Percentiles rank a stretch among this genome's conserved stretches.
Evolutionary conservation across 2,888 invertebrate species (phyloP).

Genomic region (Diplolepis rosae): DNA sequence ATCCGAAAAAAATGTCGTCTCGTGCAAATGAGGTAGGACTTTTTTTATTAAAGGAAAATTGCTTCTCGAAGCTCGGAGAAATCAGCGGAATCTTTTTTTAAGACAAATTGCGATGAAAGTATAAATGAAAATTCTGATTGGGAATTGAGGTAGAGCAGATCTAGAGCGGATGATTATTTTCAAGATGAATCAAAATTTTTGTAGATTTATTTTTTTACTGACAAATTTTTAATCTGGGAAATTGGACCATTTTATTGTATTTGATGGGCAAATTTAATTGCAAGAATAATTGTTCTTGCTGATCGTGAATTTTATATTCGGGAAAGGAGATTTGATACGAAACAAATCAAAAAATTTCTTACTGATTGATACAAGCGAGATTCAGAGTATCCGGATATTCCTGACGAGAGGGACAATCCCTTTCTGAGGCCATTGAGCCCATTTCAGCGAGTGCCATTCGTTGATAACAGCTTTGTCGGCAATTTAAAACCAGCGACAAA

Average conservation of each 20-base stretch:
- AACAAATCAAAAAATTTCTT: neutral
- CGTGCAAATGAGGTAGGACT: conserved; percentile 16
- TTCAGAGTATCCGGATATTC: neutral
- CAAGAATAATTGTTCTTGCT: neutral
- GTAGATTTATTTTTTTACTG: neutral
- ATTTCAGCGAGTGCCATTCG: conserved; percentile 61
- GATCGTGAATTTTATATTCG: neutral
- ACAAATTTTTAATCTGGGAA: neutral
- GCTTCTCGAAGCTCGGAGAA: neutral
- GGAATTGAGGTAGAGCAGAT: neutral
- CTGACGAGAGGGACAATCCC: conserved; percentile 32
- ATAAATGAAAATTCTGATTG: neutral
- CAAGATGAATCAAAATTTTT: neutral
- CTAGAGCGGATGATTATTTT: neutral
- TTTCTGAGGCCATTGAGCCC: conserved; percentile 42
- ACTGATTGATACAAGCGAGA: neutral
- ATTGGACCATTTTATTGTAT: no score
- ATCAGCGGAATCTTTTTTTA: neutral
- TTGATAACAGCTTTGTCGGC: conserved; percentile 54
- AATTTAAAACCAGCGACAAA: conserved; percentile 10
- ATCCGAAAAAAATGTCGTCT: neutral
- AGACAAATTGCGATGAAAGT: neutral
- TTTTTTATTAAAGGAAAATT: conserved; percentile 3
- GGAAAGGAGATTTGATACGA: neutral
- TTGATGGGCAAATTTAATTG: no score